A percentile compares a stretch with the other conserved stretches of the same genome.
These are phyloP conservation scores for Sinelater perroti DNA, from an alignment of 2,888 invertebrate genomes.

Conservation along the genomic window DNA sequence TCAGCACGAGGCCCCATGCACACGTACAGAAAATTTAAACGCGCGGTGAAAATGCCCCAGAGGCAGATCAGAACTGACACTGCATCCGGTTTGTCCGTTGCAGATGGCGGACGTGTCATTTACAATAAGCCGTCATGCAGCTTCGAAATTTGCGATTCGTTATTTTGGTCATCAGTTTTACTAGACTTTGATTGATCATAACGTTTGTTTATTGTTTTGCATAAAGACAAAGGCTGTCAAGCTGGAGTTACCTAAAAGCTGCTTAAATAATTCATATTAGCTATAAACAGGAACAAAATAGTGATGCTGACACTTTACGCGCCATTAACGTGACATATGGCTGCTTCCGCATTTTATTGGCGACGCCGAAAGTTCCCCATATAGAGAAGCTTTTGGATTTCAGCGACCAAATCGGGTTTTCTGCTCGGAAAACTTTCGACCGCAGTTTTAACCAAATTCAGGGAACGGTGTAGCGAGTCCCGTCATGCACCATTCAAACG, in stretches of 20 bases:
- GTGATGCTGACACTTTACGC: constrained; percentile 38
- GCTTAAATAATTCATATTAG: constrained; percentile 36
- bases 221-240: background rate
- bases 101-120: constrained; percentile 55
- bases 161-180: constrained; percentile 39
- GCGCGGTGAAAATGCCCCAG: constrained; percentile 28
- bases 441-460: constrained; percentile 7
- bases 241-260: too few relatives aligned
- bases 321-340: constrained; percentile 40
- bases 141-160: constrained; percentile 41
- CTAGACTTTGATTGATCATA: too few relatives aligned
- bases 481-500: constrained; percentile 55
- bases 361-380: background rate
- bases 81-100: constrained; percentile 43
- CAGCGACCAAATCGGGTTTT: background rate
- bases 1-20: too few relatives aligned
- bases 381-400: background rate
- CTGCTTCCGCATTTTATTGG: constrained; percentile 7
- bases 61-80: constrained; percentile 44
- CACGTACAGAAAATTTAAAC: constrained; percentile 14
- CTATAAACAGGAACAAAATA: constrained; percentile 19
- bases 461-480: constrained; percentile 46
- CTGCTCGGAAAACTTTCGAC: background rate
- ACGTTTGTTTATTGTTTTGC: too few relatives aligned
- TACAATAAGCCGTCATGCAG: constrained; percentile 23